These are phyloP conservation scores for Scortum barcoo DNA, from an alignment of 2,113 vertebrate species.

Conservation along the genomic window DNA sequence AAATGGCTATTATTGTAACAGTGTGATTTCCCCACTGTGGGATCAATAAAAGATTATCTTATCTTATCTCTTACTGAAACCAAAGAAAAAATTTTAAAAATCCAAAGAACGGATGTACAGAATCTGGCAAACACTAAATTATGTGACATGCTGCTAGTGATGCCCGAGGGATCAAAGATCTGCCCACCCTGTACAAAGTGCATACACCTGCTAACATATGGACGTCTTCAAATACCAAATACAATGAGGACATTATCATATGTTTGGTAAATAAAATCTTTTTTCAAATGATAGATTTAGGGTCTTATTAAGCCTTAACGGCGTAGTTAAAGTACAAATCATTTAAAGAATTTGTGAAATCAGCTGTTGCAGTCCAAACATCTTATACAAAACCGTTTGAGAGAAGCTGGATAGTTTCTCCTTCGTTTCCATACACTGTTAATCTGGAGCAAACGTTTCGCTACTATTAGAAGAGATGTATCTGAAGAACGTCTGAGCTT, in stretches of 20 bases:
- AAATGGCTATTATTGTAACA: too few relatives aligned
- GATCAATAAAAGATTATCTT: too few relatives aligned
- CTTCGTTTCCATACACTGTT: background rate
- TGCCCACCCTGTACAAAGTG: background rate
- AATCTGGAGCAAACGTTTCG: background rate
- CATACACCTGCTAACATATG: background rate
- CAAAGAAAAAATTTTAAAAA: too few relatives aligned
- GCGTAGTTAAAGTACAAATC: background rate
- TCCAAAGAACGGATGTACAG: background rate
- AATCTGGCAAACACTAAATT: constrained; percentile 4
- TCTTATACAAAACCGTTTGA: background rate
- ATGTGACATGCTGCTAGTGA: background rate
- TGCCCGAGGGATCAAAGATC: constrained; percentile 3
- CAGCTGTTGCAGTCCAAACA: background rate
- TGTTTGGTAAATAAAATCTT: background rate
- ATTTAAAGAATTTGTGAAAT: background rate
- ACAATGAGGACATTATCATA: background rate
- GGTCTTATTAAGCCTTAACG: background rate
- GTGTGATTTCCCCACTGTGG: too few relatives aligned
- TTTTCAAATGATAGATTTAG: constrained; percentile 1
- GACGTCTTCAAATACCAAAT: background rate
- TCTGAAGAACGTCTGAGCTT: background rate
- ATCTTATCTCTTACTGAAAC: too few relatives aligned
- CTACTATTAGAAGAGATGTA: background rate
- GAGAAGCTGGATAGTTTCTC: background rate